Evolutionary conservation across 1,140 invertebrate species (phyloP).

Genomic region (Triops longicaudatus): DNA sequence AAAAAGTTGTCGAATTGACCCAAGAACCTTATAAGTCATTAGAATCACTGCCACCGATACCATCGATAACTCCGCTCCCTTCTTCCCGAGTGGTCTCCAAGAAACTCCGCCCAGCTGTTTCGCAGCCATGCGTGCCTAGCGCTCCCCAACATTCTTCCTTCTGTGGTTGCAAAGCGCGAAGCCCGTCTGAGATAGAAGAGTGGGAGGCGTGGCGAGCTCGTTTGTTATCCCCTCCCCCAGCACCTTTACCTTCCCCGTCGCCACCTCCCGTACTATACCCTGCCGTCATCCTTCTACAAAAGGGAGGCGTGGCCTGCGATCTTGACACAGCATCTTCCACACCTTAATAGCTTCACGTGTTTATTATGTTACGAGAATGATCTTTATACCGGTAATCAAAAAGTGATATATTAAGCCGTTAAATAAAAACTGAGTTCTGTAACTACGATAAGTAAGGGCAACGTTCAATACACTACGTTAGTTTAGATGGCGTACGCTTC

Average conservation of each 20-base stretch:
- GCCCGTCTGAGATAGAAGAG: not conserved
- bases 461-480: too few relatives aligned
- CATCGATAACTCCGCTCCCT: not conserved
- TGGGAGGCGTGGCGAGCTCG: not conserved
- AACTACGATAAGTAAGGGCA: too few relatives aligned
- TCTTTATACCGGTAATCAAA: not conserved
- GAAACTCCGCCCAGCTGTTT: not conserved
- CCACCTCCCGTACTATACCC: not conserved
- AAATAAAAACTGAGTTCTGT: too few relatives aligned
- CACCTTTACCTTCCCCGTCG: not conserved
- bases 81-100: not conserved
- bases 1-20: not conserved
- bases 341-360: not conserved
- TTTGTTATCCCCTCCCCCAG: not conserved
- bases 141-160: not conserved
- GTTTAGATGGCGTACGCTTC: too few relatives aligned
- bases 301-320: not conserved
- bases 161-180: not conserved
- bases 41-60: not conserved
- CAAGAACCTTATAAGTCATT: not conserved
- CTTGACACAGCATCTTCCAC: not conserved
- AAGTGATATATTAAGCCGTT: too few relatives aligned
- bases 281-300: not conserved
- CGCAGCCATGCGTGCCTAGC: not conserved
- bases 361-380: not conserved